Base-by-base conservation (phyloP, 2,888 invertebrate genomes). In the Horisme vitalbata region DNA sequence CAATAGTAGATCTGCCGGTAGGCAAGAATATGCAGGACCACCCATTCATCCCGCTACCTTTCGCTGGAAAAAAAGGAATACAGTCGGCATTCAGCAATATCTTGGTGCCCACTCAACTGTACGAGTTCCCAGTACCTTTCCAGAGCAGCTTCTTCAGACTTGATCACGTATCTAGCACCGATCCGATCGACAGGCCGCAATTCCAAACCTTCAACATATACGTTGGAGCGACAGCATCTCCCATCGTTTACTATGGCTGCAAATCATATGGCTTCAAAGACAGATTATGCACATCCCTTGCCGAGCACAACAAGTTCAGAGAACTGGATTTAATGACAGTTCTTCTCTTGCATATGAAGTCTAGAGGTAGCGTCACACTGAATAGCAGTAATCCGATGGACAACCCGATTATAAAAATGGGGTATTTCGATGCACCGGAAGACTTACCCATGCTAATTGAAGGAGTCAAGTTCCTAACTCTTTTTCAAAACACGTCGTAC, bases 1-100 rank as follows among this genome's bases (percentile, higher is more conserved):
- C 71, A 0, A 21, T 83, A 3, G 61, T 63, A 0, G 68, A 87
- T 52, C 73, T 87, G 33, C 87, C 86, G 0, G 87, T 87, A 1
- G 86, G 86, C 0, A 68, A 71, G 59, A 79, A 84, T 59, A 63
- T 87, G 38, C 83, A 83, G 10, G 86, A 87, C 49, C 86, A 87
- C 53, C 63, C 68, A 10, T 41, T 60, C 1, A 51, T 71, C 0
- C 69, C 72, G 1, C 27, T 86, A n/a, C 33, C 71, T 2, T 68
- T 77, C 44, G 64, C 68, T 30, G 85, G 83, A 2, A 61, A 73
- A 57, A 32, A 33, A 24, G 84, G 84, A 4, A 48, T 74, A n/a
- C 6, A 12, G 31, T 69, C 31, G 81, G 90, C 60, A 75, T 73
- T 37, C 73, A 84, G 65, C 41, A 68, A 73, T 49, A 20, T 77